phyloP scores from a whole-genome alignment of 2,797 vertebrate species.

The Alauda arvensis region DNA sequence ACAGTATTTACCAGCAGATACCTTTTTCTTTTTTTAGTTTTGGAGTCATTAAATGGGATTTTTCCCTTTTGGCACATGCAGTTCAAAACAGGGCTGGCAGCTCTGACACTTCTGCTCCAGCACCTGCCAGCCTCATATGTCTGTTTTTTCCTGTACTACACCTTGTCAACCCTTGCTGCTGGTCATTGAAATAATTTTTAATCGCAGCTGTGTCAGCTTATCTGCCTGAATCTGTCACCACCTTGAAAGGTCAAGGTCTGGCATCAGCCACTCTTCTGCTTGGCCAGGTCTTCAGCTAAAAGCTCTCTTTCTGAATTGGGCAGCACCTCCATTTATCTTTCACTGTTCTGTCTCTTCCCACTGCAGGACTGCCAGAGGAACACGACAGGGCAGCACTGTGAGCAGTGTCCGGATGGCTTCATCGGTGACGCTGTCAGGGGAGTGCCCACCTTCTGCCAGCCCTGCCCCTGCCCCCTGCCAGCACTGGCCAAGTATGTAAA shows the following conservation, averaged over 20 bases:
- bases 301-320: not conserved
- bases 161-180: not conserved
- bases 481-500: slow-evolving; percentile 69
- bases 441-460: slow-evolving; percentile 74
- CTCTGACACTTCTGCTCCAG: not conserved
- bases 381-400: slow-evolving; percentile 88
- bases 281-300: not conserved
- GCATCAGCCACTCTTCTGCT: not conserved
- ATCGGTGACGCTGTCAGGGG: slow-evolving; percentile 63
- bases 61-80: not conserved
- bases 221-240: not conserved
- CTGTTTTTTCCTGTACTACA: not conserved
- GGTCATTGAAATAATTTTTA: not conserved
- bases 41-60: not conserved
- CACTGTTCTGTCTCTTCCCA: not conserved
- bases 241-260: not conserved
- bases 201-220: not conserved
- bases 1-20: not conserved
- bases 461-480: slow-evolving; percentile 88
- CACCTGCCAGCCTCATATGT: not conserved
- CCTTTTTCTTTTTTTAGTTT: not conserved
- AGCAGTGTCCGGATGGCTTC: slow-evolving; percentile 85
- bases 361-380: slow-evolving; percentile 85
- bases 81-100: not conserved
- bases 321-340: not conserved